Evolutionary conservation across 2,888 invertebrate genomes (phyloP), one percentile per base, ranked within the genome.

Genomic region (Diarsia mendica): DNA sequence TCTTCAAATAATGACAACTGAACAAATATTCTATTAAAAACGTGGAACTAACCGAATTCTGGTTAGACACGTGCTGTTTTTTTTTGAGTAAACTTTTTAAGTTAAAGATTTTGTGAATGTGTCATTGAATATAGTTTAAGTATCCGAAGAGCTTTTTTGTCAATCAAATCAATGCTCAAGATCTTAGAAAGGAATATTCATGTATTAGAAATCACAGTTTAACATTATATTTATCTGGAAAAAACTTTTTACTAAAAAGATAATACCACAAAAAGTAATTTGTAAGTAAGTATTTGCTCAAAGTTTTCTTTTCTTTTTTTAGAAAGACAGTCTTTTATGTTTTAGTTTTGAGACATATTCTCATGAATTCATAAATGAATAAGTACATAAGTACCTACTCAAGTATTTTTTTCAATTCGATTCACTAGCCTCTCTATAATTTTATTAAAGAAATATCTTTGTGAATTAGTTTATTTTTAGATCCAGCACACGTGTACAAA

Each of bases 1-100:
- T 91, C 90, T 88, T 91, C 91, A 93, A 92, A 93, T 90, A 93
- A 89, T 91, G 92, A 92, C 93, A 93, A 90, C 92, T 93, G 93
- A 92, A 91, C 90, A 93, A 94, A 94, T 93, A 93, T 82, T 74
- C 77, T 80, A 74, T 86, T 86, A 88, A 91, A 92, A 90, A 90
- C 90, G 87, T 69, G 55, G 51, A 80, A 78, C 83, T 84, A 84
- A 88, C 79, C 80, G 83, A 82, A 69, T 76, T 87, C 85, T 85
- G 76, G 60, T 68, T 68, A 53, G 85, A 72, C 89, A 80, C 88
- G 89, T 85, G 89, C 88, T 79, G 58, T 55, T 67, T 84, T 81
- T 87, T 84, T 23, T 13, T 0, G 63, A 18, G 15, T 46, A 46
- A n/a, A 23, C 33, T 55, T 64, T 23, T n/a, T 63, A 9, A 20